A percentile compares a stretch with the other conserved stretches of the same genome.
phyloP scores from a whole-genome alignment of 2,113 vertebrate species.

The Phoxinus phoxinus region DNA sequence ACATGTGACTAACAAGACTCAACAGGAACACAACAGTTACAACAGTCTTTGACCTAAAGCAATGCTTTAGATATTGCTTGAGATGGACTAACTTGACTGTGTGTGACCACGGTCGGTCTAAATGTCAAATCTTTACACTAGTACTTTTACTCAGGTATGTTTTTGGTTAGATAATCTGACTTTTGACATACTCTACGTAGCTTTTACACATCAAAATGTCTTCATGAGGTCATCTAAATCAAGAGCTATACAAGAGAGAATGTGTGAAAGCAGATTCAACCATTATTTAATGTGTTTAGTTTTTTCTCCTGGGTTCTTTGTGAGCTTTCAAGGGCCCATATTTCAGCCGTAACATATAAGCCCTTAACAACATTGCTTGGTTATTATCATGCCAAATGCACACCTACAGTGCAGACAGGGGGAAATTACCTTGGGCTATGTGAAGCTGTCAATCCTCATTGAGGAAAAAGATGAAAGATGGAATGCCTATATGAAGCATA shows the following conservation, averaged over 20 bases:
- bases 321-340: constrained; percentile 59
- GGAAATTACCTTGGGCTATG: constrained; percentile 67
- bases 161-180: neutral
- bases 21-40: too few species aligned
- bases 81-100: neutral
- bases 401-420: constrained; percentile 62
- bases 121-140: neutral
- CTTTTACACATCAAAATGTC: neutral
- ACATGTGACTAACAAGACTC: too few species aligned
- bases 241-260: neutral
- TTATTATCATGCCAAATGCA: constrained; percentile 68
- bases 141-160: neutral
- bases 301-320: constrained; percentile 56
- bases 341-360: constrained; percentile 74
- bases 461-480: neutral
- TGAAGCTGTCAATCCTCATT: constrained; percentile 60
- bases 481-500: constrained; percentile 9
- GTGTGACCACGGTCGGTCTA: neutral
- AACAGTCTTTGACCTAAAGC: neutral
- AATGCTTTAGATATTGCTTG: neutral
- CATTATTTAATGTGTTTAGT: constrained; percentile 58
- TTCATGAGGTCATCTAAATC: neutral
- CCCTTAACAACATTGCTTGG: constrained; percentile 70
- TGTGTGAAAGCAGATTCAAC: constrained; percentile 36
- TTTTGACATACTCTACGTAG: neutral